phyloP scores from a whole-genome alignment of 2,888 invertebrate species.

The Vannuccia rotundouncinata region DNA sequence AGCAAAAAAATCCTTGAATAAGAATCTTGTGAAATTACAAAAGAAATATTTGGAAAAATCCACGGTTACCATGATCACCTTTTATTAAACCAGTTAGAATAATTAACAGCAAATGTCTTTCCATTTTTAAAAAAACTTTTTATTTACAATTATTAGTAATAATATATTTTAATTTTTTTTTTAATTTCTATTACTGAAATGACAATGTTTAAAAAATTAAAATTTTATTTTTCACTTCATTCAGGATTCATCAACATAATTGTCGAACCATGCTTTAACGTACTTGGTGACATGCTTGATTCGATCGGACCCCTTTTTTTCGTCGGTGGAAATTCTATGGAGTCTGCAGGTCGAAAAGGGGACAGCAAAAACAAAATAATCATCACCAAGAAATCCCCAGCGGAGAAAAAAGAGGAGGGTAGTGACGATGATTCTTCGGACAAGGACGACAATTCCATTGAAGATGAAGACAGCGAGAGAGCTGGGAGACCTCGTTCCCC shows the following conservation, averaged over 20 bases:
- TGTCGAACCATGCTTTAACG: slow-evolving; percentile 33
- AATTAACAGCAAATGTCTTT: too few relatives aligned
- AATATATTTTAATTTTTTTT: too few relatives aligned
- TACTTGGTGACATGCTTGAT: slow-evolving; percentile 27
- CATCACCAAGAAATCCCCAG: background rate
- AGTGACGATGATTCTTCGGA: background rate
- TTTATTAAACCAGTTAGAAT: too few relatives aligned
- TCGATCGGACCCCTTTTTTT: slow-evolving; percentile 27
- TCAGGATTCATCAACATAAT: slow-evolving; percentile 36
- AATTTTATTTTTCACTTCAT: too few relatives aligned
- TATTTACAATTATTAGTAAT: too few relatives aligned
- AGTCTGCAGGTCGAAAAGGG: background rate
- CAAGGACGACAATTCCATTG: background rate
- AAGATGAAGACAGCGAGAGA: background rate
- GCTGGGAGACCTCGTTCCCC: background rate
- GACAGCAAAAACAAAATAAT: background rate
- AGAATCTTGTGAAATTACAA: too few relatives aligned
- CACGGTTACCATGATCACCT: too few relatives aligned
- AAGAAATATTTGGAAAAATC: too few relatives aligned
- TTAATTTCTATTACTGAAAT: too few relatives aligned
- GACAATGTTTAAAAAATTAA: too few relatives aligned
- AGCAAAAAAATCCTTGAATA: too few relatives aligned
- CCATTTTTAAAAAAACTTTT: too few relatives aligned
- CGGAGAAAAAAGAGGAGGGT: background rate
- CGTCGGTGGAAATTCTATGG: background rate